Conservation (phyloP, 2,888 invertebrate species). For the Habroteleia sp. region DNA sequence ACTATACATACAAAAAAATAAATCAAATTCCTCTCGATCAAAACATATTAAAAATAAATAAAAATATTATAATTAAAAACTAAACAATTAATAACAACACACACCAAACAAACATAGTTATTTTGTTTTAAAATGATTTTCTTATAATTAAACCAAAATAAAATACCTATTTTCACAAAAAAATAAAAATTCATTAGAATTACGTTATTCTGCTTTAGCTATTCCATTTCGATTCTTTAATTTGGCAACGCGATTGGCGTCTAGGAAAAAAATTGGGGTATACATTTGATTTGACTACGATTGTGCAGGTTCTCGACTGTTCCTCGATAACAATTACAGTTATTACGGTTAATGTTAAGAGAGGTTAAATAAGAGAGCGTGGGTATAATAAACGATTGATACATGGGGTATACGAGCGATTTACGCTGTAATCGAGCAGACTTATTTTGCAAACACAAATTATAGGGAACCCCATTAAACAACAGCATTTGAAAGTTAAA, state of each 20-base stretch:
- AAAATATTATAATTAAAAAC: too few relatives aligned
- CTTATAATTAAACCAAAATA: too few relatives aligned
- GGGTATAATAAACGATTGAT: constrained; percentile 52
- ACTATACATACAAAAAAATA: too few relatives aligned
- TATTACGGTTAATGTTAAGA: constrained; percentile 52
- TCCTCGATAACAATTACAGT: constrained; percentile 42
- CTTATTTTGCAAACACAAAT: constrained; percentile 32
- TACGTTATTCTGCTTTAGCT: too few relatives aligned
- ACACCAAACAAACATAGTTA: too few relatives aligned
- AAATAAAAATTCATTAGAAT: too few relatives aligned
- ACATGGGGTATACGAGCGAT: constrained; percentile 23
- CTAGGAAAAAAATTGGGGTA: constrained; percentile 17
- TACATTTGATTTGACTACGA: constrained; percentile 21
- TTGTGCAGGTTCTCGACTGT: constrained; percentile 47
- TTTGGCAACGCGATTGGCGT: constrained; percentile 18
- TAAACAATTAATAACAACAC: too few relatives aligned
- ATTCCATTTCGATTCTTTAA: not conserved
- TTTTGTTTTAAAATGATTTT: too few relatives aligned
- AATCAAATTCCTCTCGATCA: too few relatives aligned
- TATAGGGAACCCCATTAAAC: constrained; percentile 11
- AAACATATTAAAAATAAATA: too few relatives aligned
- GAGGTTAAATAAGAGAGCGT: constrained; percentile 61
- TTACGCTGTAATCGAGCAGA: constrained; percentile 33
- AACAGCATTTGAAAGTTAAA: constrained; percentile 34
- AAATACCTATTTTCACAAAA: too few relatives aligned